phyloP scores from a whole-genome alignment of 2,797 vertebrate species.

The Typhlichthys eigenmanni region DNA sequence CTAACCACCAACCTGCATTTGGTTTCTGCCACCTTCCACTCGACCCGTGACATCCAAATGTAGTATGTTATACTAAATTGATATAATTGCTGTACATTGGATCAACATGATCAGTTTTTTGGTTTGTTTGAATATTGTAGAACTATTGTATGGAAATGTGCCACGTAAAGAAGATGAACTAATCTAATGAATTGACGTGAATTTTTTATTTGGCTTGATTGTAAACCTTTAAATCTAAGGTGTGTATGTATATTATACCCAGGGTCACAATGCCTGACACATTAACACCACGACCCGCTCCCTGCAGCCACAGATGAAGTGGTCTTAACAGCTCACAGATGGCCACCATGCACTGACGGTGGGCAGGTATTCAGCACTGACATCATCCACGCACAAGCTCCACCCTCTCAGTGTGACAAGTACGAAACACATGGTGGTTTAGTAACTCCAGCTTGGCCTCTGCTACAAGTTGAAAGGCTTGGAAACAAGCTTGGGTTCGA shows the following conservation, averaged over 20 bases:
- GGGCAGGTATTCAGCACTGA: constrained; percentile 74
- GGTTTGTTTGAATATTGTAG: no score
- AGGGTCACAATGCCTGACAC: constrained; percentile 34
- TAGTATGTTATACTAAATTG: no score
- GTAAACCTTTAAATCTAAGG: no score
- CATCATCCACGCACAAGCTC: constrained; percentile 57
- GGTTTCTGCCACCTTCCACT: no score
- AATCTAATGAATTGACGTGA: no score
- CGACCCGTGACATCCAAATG: no score
- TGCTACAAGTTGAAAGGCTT: constrained; percentile 60
- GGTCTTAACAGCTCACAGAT: constrained; percentile 77
- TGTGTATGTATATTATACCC: constrained; percentile 11
- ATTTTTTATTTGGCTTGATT: no score
- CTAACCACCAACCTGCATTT: no score
- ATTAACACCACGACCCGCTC: constrained; percentile 40
- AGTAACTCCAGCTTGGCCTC: constrained; percentile 47
- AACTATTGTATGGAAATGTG: no score
- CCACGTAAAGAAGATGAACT: no score
- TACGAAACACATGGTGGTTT: constrained; percentile 74
- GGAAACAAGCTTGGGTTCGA: constrained; percentile 47
- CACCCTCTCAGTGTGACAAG: constrained; percentile 73
- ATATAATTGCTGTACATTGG: no score
- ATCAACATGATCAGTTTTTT: no score
- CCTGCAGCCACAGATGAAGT: constrained; percentile 56
- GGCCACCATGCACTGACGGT: constrained; percentile 59